A percentile compares a stretch with the other conserved stretches of the same genome.
These are phyloP conservation scores for Pachypeltis micranthus DNA, from an alignment of 1,140 invertebrate species.

Conservation along the genomic window DNA sequence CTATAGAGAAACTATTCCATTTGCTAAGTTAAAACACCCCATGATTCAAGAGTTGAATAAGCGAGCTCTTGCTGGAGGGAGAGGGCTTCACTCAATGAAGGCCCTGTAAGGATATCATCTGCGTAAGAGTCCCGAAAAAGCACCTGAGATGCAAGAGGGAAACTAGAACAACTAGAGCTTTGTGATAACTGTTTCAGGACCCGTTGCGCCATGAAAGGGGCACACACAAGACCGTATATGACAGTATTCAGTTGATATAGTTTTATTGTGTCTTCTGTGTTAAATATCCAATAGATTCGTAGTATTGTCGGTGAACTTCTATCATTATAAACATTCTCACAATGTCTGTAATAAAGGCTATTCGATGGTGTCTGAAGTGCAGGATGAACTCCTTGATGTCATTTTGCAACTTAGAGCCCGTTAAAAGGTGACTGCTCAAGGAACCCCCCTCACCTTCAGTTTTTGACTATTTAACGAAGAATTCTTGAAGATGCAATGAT, in stretches of 20 bases:
- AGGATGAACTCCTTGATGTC: too few species aligned
- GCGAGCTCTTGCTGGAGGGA: conserved; percentile 20
- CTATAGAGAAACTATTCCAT: not conserved
- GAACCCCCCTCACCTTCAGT: conserved; percentile 9
- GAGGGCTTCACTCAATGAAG: conserved; percentile 20
- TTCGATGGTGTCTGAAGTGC: too few species aligned
- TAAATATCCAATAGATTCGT: conserved; percentile 28
- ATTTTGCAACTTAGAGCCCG: too few species aligned
- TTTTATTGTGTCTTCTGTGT: too few species aligned
- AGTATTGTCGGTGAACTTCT: conserved; percentile 17
- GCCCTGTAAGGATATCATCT: conserved; percentile 35
- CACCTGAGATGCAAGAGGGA: too few species aligned
- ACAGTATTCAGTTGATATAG: too few species aligned
- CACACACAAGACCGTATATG: too few species aligned
- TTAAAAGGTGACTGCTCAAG: not conserved
- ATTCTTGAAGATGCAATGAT: not conserved
- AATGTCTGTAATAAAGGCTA: too few species aligned
- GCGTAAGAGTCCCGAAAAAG: too few species aligned
- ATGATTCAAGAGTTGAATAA: conserved; percentile 11
- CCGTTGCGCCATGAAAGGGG: too few species aligned
- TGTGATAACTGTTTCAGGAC: too few species aligned
- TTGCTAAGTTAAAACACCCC: conserved; percentile 16
- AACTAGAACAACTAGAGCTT: too few species aligned
- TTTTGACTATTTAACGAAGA: not conserved
- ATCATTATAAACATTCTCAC: conserved; percentile 37